These are phyloP conservation scores for Callocephalon fimbriatum DNA, from an alignment of 2,113 vertebrate species.

Conservation along the genomic window DNA sequence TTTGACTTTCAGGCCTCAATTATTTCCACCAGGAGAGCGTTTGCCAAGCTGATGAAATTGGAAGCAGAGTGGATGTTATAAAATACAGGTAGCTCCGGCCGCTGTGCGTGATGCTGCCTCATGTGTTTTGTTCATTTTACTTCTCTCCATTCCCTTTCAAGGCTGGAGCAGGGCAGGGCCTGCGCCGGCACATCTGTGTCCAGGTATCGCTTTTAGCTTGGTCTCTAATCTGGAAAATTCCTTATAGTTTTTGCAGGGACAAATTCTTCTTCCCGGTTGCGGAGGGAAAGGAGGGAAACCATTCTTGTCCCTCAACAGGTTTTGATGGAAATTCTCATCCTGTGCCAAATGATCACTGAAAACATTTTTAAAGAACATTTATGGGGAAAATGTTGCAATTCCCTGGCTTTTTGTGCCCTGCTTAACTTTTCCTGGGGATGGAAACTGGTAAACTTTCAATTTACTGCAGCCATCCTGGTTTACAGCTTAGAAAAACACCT, in stretches of 20 bases:
- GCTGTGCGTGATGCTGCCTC: constrained; percentile 17
- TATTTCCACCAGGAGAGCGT: constrained; percentile 45
- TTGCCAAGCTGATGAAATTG: constrained; percentile 71
- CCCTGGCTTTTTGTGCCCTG: constrained; percentile 32
- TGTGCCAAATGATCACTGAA: constrained; percentile 15
- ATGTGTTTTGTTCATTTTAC: constrained; percentile 11
- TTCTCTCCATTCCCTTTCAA: background rate
- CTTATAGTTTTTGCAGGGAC: constrained; percentile 64
- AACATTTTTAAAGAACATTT: constrained; percentile 54
- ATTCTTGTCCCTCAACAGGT: constrained; percentile 41
- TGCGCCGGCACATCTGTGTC: background rate
- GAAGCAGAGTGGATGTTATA: constrained; percentile 55
- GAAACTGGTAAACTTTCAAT: constrained; percentile 54
- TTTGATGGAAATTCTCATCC: constrained; percentile 45
- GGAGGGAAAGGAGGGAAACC: constrained; percentile 49
- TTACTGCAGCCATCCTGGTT: constrained; percentile 49
- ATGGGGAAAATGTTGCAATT: constrained; percentile 49
- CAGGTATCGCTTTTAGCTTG: constrained; percentile 16
- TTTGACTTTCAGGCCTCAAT: constrained; percentile 71
- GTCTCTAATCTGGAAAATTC: constrained; percentile 62
- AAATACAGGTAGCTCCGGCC: constrained; percentile 60
- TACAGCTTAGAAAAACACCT: constrained; percentile 35
- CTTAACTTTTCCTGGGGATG: constrained; percentile 1
- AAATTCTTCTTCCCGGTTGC: constrained; percentile 44
- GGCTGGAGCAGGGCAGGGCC: background rate